A percentile compares a stretch with the other conserved stretches of the same genome.
phyloP scores from a whole-genome alignment of 2,797 vertebrate species.

The Hyperoplus immaculatus region DNA sequence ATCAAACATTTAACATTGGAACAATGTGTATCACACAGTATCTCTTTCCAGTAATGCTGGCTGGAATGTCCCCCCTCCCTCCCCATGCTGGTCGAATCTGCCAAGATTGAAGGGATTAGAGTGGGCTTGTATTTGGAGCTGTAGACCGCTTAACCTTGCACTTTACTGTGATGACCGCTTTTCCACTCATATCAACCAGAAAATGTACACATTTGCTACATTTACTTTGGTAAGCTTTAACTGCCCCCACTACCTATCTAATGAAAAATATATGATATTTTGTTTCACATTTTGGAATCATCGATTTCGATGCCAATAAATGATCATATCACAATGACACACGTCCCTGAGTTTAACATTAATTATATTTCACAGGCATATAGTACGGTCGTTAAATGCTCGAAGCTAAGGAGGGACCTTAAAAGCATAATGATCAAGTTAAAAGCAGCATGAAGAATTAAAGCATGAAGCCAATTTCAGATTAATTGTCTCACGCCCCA shows the following conservation, averaged over 20 bases:
- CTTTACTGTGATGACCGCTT: conserved; percentile 51
- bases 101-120: conserved; percentile 75
- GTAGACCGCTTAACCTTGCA: conserved; percentile 66
- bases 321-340: conserved; percentile 3
- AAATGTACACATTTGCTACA: conserved; percentile 56
- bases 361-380: conserved; percentile 12
- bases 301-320: conserved; percentile 23
- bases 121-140: conserved; percentile 59
- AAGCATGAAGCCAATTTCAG: conserved; percentile 1
- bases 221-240: conserved; percentile 34
- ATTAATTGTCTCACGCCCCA: conserved; percentile 15
- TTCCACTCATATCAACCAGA: conserved; percentile 56
- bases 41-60: conserved; percentile 57
- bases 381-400: not conserved
- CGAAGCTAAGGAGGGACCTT: not conserved
- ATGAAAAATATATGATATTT: conserved; percentile 4
- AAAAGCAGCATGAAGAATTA: conserved; percentile 15
- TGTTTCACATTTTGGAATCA: not conserved
- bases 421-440: conserved; percentile 11
- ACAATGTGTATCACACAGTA: conserved; percentile 50
- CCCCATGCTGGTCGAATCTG: conserved; percentile 52
- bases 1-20: conserved; percentile 65
- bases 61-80: conserved; percentile 37
- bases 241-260: conserved; percentile 1
- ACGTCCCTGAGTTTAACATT: not conserved